Evolutionary conservation across 1,140 invertebrate species (phyloP).

Genomic region (Bilobella aurantiaca): DNA sequence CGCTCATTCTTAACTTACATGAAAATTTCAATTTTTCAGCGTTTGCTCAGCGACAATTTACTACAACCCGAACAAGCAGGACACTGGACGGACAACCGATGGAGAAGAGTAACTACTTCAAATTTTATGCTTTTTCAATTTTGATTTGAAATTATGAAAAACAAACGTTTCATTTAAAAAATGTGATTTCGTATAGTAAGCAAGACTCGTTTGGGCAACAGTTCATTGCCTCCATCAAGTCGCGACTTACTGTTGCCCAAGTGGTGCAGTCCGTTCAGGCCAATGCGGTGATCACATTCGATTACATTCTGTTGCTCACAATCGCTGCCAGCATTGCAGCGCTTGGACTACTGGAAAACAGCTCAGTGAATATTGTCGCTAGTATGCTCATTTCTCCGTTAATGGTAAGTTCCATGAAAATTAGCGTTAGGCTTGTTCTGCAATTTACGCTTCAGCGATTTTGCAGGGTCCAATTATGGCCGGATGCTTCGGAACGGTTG

Average conservation of each 20-base stretch:
- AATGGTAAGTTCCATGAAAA: constrained; percentile 47
- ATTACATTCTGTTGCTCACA: constrained; percentile 64
- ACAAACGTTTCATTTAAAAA: too few species aligned
- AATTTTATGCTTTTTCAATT: background rate
- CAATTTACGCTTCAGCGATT: constrained; percentile 6
- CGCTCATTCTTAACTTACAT: too few species aligned
- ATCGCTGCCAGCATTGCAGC: constrained; percentile 63
- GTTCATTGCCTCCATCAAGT: constrained; percentile 61
- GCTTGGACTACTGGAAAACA: constrained; percentile 67
- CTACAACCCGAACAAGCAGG: background rate
- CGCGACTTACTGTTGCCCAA: constrained; percentile 71
- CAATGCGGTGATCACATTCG: constrained; percentile 68
- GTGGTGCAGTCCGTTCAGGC: constrained; percentile 67
- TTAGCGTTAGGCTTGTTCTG: background rate
- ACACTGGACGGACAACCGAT: background rate
- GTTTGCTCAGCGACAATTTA: constrained; percentile 13
- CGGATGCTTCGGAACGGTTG: constrained; percentile 68
- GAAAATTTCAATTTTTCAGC: constrained; percentile 2
- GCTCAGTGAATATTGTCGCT: constrained; percentile 67
- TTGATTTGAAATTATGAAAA: constrained; percentile 6
- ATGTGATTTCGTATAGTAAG: too few species aligned
- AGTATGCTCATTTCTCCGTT: constrained; percentile 78
- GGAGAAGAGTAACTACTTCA: background rate
- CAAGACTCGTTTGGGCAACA: constrained; percentile 45
- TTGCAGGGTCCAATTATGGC: constrained; percentile 69